Evolutionary conservation across 2,888 invertebrate species (phyloP), one percentile per base, ranked within the genome.

Genomic region (Erebia epiphron): DNA sequence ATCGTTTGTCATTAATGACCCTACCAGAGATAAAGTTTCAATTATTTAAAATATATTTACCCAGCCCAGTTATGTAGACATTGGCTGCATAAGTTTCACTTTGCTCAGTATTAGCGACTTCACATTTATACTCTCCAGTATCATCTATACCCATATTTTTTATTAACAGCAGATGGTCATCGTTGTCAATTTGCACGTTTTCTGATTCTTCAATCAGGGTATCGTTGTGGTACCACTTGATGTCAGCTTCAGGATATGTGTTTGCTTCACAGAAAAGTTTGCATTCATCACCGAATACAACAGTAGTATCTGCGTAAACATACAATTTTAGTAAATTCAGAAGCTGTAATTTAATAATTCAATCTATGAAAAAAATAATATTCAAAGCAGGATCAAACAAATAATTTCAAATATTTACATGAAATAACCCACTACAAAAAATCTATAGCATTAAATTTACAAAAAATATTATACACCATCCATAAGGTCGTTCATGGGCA

Each of bases 161-260:
- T 13, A 92, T 87, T 5, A 81, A 56, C 1, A 92, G 71, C 14
- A 75, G 76, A 69, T 83, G 76, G 1, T 86, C 82, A 21, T 86
- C 83, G 0, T 74, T 26, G 9, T 73, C 18, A 0, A 85, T 57
- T 69, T 83, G 75, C 1, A 83, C 62, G 64, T 85, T 79, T 11
- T 76, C 75, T 9, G 68, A 74, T 13, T 73, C 61, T 41, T 79
- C 79, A 21, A 91, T 43, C 3, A 73, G 46, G 5, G 81, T 84
- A 0, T 82, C 81, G 54, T 92, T 91, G 50, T 86, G 83, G 57
- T 82, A 87, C 92, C 92, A 92, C 70, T 80, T 82, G 4, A 83
- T 78, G 49, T 78, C 78, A 0, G 86, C 88, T 73, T 85, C 83
- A 0, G 92, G 92, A 67, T 89, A 92, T 0, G 91, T 86, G 0